Evolutionary conservation across 2,113 vertebrate genomes (phyloP).

Genomic region (Labeo catla): DNA sequence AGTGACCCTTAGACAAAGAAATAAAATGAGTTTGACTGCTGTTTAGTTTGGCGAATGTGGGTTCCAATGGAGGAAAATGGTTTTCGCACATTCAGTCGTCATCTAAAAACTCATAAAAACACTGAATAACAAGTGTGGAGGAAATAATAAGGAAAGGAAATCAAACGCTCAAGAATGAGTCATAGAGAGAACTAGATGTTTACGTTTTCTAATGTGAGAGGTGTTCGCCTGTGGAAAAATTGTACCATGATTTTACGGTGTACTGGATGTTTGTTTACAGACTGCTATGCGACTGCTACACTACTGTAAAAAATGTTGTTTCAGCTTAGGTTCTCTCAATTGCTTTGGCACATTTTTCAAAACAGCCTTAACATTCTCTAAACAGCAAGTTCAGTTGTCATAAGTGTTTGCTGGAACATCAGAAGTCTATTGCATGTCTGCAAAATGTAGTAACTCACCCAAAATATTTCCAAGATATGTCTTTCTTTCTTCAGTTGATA

Average conservation of each 20-base stretch:
- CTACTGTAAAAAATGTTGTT: background rate
- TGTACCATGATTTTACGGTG: background rate
- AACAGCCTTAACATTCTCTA: background rate
- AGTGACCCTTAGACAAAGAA: slow-evolving; percentile 51
- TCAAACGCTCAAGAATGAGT: background rate
- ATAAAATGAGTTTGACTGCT: slow-evolving; percentile 39
- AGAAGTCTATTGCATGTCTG: background rate
- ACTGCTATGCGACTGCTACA: background rate
- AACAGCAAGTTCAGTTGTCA: background rate
- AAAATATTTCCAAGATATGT: too few species aligned
- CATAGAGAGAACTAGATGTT: background rate
- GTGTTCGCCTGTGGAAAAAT: background rate
- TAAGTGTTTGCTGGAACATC: background rate
- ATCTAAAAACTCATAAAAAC: background rate
- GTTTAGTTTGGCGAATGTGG: background rate
- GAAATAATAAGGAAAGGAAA: background rate
- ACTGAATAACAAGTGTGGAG: background rate
- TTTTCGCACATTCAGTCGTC: background rate
- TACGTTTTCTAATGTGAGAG: background rate
- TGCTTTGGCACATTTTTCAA: background rate
- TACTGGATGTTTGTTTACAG: background rate
- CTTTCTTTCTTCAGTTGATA: too few species aligned
- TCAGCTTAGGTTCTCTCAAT: background rate
- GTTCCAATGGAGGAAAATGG: background rate
- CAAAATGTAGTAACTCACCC: background rate